Conservation (phyloP, 2,797 vertebrate species). For the Acropternis orthonyx region DNA sequence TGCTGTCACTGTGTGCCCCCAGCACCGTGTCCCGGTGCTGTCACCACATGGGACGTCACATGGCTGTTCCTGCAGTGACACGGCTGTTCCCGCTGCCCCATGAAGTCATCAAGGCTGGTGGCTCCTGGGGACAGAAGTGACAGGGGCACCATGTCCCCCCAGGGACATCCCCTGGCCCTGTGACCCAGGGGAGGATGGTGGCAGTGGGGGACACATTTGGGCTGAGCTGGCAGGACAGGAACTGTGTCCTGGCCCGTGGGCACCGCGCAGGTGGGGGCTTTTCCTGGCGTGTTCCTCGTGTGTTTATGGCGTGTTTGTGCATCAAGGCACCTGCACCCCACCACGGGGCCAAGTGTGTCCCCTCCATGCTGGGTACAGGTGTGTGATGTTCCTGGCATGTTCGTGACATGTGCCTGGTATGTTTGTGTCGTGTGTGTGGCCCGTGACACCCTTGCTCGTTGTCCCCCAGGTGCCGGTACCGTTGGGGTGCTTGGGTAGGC, state of each 20-base stretch:
- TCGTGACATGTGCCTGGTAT: not conserved
- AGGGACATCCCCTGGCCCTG: not conserved
- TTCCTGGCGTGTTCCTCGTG: too few species aligned
- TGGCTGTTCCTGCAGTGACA: not conserved
- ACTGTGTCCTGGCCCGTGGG: rapidly evolving
- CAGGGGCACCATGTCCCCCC: rapidly evolving
- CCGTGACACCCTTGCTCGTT: rapidly evolving
- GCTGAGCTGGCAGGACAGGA: rapidly evolving
- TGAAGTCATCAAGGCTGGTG: not conserved
- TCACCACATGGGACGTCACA: not conserved
- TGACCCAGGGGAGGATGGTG: not conserved
- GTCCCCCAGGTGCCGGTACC: not conserved
- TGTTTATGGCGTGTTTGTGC: not conserved
- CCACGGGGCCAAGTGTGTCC: not conserved
- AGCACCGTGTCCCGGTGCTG: not conserved
- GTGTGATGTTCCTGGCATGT: rapidly evolving
- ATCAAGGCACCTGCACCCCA: not conserved
- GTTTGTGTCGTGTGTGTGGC: rapidly evolving
- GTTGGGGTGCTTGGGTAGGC: rapidly evolving
- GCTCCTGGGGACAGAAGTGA: not conserved
- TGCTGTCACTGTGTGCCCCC: not conserved
- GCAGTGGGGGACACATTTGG: rapidly evolving
- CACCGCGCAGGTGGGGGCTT: rapidly evolving
- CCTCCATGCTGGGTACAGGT: rapidly evolving
- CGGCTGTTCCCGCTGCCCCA: not conserved